Conservation (phyloP, 2,113 vertebrate species). For the Rhinoderma darwinii region DNA sequence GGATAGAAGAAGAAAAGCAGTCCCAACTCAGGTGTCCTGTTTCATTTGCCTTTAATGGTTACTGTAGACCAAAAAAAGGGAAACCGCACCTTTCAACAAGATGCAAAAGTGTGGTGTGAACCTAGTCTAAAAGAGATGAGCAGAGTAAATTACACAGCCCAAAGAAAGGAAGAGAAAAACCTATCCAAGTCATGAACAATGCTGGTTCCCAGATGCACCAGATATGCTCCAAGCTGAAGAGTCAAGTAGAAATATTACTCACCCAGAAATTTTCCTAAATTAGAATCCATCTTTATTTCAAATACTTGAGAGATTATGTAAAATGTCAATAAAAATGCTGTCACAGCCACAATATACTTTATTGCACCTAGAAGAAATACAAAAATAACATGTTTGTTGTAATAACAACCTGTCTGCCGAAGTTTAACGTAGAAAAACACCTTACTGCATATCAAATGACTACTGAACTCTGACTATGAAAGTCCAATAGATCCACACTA, state of each 20-base stretch:
- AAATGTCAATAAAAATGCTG: constrained; percentile 81
- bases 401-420: too few relatives aligned
- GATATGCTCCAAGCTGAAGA: neutral
- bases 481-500: neutral
- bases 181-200: too few relatives aligned
- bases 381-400: constrained; percentile 39
- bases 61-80: too few relatives aligned
- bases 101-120: too few relatives aligned
- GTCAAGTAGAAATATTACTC: constrained; percentile 66
- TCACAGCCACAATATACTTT: constrained; percentile 80
- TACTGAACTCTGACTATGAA: neutral
- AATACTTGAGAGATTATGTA: constrained; percentile 92
- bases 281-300: constrained; percentile 87
- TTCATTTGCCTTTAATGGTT: too few relatives aligned
- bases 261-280: constrained; percentile 82
- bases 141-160: too few relatives aligned
- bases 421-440: neutral
- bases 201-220: neutral
- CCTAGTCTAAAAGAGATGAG: too few relatives aligned
- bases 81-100: too few relatives aligned
- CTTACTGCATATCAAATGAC: too few relatives aligned
- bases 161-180: too few relatives aligned
- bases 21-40: too few relatives aligned
- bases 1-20: too few relatives aligned
- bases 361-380: constrained; percentile 67